Percentiles rank a stretch among this genome's conserved stretches.
phyloP scores from a whole-genome alignment of 2,113 vertebrate genomes.

The Ceuthmochares aereus region DNA sequence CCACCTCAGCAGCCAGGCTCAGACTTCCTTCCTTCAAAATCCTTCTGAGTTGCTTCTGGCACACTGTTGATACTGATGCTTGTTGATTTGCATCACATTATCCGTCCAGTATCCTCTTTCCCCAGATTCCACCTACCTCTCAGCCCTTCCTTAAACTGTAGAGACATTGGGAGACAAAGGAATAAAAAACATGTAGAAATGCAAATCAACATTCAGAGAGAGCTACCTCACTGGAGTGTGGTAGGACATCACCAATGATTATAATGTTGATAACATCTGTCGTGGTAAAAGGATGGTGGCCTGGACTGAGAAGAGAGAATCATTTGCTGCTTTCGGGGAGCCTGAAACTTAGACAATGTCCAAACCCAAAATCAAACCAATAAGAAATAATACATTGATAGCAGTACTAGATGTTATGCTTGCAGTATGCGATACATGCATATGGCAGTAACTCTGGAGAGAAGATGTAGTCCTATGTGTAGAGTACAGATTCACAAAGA shows the following conservation, averaged over 20 bases:
- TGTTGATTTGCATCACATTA: neutral
- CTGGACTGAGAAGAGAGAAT: neutral
- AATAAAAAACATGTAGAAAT: neutral
- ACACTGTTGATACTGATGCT: neutral
- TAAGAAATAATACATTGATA: neutral
- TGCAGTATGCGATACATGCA: neutral
- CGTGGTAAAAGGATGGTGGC: neutral
- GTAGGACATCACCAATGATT: neutral
- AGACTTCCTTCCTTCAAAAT: neutral
- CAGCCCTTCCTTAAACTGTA: neutral
- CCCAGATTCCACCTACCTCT: neutral
- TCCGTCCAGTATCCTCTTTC: neutral
- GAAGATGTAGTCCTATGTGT: neutral
- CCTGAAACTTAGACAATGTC: neutral
- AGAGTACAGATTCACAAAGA: neutral
- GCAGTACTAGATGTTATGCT: neutral
- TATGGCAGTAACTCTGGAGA: neutral
- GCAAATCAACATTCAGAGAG: neutral
- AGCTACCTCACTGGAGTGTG: neutral
- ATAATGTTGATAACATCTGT: rapidly evolving
- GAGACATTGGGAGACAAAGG: neutral
- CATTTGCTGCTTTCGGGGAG: neutral
- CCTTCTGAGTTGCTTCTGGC: neutral
- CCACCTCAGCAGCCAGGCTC: neutral
- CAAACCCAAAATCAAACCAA: neutral